Percentiles rank a stretch among this genome's conserved stretches.
Evolutionary conservation across 2,113 vertebrate species (phyloP).

Genomic region (Petaurus breviceps): DNA sequence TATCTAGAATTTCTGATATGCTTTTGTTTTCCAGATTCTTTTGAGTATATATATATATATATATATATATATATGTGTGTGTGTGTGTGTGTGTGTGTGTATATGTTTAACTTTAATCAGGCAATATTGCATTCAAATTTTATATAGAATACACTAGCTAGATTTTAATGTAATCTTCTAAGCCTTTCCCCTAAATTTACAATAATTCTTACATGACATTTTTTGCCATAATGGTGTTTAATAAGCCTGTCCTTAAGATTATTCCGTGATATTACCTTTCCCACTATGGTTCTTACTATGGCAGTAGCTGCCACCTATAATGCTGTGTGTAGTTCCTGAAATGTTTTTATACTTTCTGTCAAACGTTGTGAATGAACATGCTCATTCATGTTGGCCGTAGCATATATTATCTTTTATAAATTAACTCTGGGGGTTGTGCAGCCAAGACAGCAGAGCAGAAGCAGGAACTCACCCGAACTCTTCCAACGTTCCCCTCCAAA

Average conservation of each 20-base stretch:
- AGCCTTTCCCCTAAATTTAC: neutral
- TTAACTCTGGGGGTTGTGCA: too few species aligned
- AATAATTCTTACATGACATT: too few species aligned
- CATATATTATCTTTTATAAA: neutral
- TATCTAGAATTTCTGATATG: neutral
- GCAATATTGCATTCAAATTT: neutral
- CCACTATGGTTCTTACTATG: neutral
- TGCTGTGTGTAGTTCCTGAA: neutral
- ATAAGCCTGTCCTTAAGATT: neutral
- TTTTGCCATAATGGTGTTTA: neutral
- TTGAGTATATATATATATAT: neutral
- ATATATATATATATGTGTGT: too few species aligned
- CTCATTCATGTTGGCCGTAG: neutral
- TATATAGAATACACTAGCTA: neutral
- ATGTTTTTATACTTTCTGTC: neutral
- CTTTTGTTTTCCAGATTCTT: neutral
- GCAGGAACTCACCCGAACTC: neutral
- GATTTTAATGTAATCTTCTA: neutral
- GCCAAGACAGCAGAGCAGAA: too few species aligned
- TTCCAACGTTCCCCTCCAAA: neutral
- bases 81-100: too few species aligned
- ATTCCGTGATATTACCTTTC: neutral
- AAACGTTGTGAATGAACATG: neutral
- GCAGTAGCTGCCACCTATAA: too few species aligned
- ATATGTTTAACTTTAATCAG: neutral